These are phyloP conservation scores for Poeciliopsis turneri DNA, from an alignment of 2,797 vertebrate genomes.

Conservation along the genomic window DNA sequence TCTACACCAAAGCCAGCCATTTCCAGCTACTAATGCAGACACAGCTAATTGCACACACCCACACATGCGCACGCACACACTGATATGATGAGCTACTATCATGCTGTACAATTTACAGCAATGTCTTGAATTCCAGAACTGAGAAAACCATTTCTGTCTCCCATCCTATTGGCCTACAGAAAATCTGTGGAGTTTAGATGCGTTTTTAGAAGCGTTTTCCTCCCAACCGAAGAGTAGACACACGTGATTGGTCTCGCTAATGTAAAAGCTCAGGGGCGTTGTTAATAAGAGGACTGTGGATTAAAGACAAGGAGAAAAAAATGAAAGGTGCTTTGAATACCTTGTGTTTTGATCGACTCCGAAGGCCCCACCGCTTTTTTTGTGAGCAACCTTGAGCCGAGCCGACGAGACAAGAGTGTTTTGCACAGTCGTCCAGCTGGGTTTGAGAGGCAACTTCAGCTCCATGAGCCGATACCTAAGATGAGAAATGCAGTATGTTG, in stretches of 20 bases:
- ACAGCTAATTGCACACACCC: constrained; percentile 22
- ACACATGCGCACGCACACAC: constrained; percentile 21
- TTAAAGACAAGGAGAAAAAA: constrained; percentile 41
- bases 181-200: constrained; percentile 1
- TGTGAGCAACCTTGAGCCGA: constrained; percentile 66
- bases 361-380: constrained; percentile 27
- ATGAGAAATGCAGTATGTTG: constrained; percentile 14
- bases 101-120: constrained; percentile 12
- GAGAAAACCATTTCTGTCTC: constrained; percentile 36
- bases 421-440: constrained; percentile 63
- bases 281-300: constrained; percentile 38
- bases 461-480: constrained; percentile 20
- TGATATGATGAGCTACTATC: constrained; percentile 23
- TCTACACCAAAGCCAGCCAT: constrained; percentile 45
- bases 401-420: constrained; percentile 46
- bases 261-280: constrained; percentile 29
- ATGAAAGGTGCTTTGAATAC: constrained; percentile 32
- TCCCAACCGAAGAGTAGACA: neutral
- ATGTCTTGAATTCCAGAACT: constrained; percentile 42
- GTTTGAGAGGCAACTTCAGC: constrained; percentile 52
- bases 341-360: constrained; percentile 24
- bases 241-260: constrained; percentile 19
- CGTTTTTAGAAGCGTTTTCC: constrained; percentile 8
- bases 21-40: constrained; percentile 23
- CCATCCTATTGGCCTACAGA: constrained; percentile 20